Base-by-base conservation (phyloP, 2,888 invertebrate genomes). In the Pristionchus entomophagus region DNA sequence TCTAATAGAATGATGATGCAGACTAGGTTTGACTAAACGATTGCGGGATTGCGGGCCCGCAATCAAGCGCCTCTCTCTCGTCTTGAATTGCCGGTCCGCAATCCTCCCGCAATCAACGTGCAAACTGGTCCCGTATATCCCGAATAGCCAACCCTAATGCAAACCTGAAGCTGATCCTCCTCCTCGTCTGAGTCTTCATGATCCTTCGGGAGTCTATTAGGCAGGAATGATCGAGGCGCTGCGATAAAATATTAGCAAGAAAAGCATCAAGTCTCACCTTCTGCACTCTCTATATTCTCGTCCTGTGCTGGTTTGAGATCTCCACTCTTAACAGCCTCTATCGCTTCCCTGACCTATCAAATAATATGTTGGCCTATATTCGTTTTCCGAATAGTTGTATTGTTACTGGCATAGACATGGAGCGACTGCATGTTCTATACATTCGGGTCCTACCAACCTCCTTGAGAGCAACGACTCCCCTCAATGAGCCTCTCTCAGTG, bases 81-180 rank as follows among this genome's bases (percentile, higher is more conserved):
- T n/a, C n/a, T n/a, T n/a, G n/a, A n/a, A n/a, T n/a, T n/a, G n/a
- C n/a, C n/a, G n/a, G n/a, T n/a, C n/a, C n/a, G n/a, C n/a, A n/a
- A n/a, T n/a, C n/a, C n/a, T n/a, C n/a, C n/a, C n/a, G n/a, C n/a
- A n/a, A n/a, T n/a, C n/a, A n/a, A n/a, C n/a, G n/a, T n/a, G n/a
- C n/a, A n/a, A 45, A 45, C 45, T 45, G 6, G 14, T 45, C 45
- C 45, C 8, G 14, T 6, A 14, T 14, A 45, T 10, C 8, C 45
- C 45, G 14, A 45, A 45, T 45, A 45, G 14, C n/a, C 8, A 45
- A 45, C 45, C 6, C 45, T 10, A 45, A 45, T 45, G n/a, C 0
- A 45, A 29, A 45, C 77, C 77, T 77, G 77, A 17, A 77, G 49
- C 17, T 77, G 41, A 45, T 77, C 77, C 38, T 77, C 77, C 19